Evolutionary conservation across 2,113 vertebrate genomes (phyloP).

Genomic region (Otolemur garnettii): DNA sequence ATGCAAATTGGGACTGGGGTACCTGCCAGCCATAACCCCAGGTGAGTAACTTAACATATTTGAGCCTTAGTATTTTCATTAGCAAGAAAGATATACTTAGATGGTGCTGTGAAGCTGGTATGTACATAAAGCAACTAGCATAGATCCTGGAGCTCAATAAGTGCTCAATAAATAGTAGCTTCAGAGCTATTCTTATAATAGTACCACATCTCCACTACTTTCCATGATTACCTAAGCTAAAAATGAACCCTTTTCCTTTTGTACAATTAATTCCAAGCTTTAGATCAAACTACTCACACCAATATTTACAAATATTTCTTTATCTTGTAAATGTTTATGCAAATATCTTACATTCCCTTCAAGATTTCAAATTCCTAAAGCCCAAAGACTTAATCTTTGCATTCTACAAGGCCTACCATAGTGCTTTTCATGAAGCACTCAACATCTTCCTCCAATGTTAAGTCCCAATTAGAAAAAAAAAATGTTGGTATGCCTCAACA

Average conservation of each 20-base stretch:
- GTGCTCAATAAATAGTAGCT: not conserved
- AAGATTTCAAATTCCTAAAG: conserved; percentile 56
- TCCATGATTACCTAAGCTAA: conserved; percentile 11
- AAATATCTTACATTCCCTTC: conserved; percentile 35
- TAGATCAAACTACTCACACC: not conserved
- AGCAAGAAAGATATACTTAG: not conserved
- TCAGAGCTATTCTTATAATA: not conserved
- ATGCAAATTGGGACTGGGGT: not conserved
- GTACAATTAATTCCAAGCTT: conserved; percentile 36
- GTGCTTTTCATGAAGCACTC: conserved; percentile 30
- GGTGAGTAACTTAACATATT: conserved; percentile 15
- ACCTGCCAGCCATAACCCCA: not conserved
- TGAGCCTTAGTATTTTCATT: not conserved
- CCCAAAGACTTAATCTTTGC: conserved; percentile 36
- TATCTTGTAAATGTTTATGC: conserved; percentile 22
- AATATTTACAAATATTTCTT: conserved; percentile 32
- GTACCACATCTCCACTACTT: not conserved
- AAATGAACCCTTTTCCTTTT: conserved; percentile 49
- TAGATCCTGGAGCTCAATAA: not conserved
- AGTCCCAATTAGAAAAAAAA: not conserved
- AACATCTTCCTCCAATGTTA: not conserved
- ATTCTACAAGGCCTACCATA: conserved; percentile 2
- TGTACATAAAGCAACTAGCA: not conserved
- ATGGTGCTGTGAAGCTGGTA: not conserved
- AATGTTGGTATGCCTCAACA: conserved; percentile 4